Base-by-base conservation (phyloP, 2,797 vertebrate species). In the Pipistrellus pygmaeus region DNA sequence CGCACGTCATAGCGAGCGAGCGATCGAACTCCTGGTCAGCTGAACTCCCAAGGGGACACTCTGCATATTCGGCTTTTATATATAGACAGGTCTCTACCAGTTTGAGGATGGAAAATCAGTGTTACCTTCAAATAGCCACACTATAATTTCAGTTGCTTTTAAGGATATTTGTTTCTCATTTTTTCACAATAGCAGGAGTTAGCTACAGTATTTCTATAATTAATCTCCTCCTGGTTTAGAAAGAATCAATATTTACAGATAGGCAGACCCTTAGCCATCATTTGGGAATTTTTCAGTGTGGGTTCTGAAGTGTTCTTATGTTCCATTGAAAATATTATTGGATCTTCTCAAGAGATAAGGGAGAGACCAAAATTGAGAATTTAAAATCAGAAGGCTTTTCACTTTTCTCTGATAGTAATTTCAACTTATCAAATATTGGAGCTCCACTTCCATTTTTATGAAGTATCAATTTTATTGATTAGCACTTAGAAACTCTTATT, bases 71-170 rank as follows among this genome's bases (percentile, higher is more conserved):
- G 1, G 53, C 53, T 23, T 55, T 23, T 55, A 55, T 23, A 55
- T 44, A 9, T 13, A 48, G 46, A 48, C 3, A 55, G 53, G 18
- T 90, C 14, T 84, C 14, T 71, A 5, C 88, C 41, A 11, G 9
- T 81, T 76, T 69, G 35, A 48, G 3, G 13, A 82, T 81, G n/a
- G 17, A 84, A 96, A 92, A 92, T 6, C 14, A 46, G 7, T 51
- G 1, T 88, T 12, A 82, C 30, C 25, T 92, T 90, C 46, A 90
- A 51, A n/a, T 21, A 88, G 11, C 38, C 9, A 80, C 64, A 27
- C 20, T 82, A 68, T 93, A 71, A 94, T 84, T 95, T 96, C 41
- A 94, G 21, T 46, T 93, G 23, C 57, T 87, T 20, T 51, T 69
- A 84, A 69, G 41, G 18, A 86, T 76, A 62, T 81, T 64, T 44